These are phyloP conservation scores for Cosmorhoe ocellata DNA, from an alignment of 2,888 invertebrate species.

Conservation along the genomic window DNA sequence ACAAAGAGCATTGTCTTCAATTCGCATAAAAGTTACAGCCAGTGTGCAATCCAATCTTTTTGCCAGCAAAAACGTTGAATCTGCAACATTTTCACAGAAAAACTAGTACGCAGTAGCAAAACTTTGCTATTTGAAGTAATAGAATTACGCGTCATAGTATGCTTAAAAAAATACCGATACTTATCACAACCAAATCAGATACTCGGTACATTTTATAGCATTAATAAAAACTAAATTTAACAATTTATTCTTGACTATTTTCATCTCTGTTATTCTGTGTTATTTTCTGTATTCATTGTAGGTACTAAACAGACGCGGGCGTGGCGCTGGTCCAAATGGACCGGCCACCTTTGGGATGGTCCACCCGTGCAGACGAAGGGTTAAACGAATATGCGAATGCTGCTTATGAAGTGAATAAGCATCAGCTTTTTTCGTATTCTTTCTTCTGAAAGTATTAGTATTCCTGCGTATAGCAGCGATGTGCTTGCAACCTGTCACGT, in stretches of 20 bases:
- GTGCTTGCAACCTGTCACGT: too few relatives aligned
- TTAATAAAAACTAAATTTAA: too few relatives aligned
- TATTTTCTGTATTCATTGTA: slow-evolving; percentile 46
- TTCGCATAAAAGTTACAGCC: slow-evolving; percentile 51
- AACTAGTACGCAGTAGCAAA: neutral
- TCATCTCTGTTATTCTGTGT: neutral
- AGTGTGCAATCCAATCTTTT: slow-evolving; percentile 54
- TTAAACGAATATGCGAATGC: neutral
- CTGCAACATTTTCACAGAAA: slow-evolving; percentile 38
- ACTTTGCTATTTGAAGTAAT: neutral
- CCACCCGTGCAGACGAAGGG: slow-evolving; percentile 10
- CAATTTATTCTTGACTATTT: neutral
- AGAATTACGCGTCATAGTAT: too few relatives aligned
- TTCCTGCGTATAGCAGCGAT: too few relatives aligned
- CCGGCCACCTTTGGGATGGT: slow-evolving; percentile 5
- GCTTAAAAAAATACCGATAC: too few relatives aligned
- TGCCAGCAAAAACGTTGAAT: slow-evolving; percentile 47
- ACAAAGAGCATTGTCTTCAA: slow-evolving; percentile 52
- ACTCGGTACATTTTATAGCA: too few relatives aligned
- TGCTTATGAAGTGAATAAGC: too few relatives aligned
- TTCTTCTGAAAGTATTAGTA: too few relatives aligned
- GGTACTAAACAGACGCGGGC: slow-evolving; percentile 45
- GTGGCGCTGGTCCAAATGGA: slow-evolving; percentile 32
- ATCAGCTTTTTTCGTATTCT: too few relatives aligned
- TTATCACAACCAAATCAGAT: too few relatives aligned